Percentiles rank a stretch among this genome's conserved stretches.
These are phyloP conservation scores for Parthenolecanium corni DNA, from an alignment of 2,888 invertebrate species.

Conservation along the genomic window DNA sequence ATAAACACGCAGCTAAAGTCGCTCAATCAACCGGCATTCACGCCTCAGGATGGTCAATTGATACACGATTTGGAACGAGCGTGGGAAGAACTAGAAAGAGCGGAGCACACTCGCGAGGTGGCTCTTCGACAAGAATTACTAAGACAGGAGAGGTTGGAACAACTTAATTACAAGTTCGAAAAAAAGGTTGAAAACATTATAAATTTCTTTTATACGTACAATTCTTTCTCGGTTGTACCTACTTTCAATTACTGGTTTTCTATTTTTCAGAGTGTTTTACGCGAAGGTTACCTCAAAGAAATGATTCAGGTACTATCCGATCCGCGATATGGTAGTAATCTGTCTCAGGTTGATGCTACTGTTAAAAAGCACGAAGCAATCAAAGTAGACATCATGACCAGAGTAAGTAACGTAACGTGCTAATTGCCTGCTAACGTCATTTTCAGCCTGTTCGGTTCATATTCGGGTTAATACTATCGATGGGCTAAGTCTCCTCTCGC, in stretches of 20 bases:
- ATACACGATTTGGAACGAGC: constrained; percentile 91
- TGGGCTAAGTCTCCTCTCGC: no score
- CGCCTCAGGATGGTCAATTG: constrained; percentile 76
- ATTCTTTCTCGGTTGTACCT: background rate
- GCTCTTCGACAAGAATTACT: constrained; percentile 81
- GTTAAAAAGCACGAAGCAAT: constrained; percentile 98
- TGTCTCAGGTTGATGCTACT: constrained; percentile 90
- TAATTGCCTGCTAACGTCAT: no score
- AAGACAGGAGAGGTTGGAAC: constrained; percentile 84
- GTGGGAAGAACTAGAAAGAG: constrained; percentile 84
- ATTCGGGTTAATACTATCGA: no score
- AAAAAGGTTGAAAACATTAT: constrained; percentile 55
- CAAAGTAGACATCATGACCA: constrained; percentile 87
- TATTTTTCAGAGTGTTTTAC: constrained; percentile 57
- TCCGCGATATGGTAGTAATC: constrained; percentile 77
- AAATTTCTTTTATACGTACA: no score
- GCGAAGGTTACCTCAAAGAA: constrained; percentile 91
- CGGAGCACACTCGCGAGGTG: constrained; percentile 88
- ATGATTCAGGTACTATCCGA: constrained; percentile 93
- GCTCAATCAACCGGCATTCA: constrained; percentile 75
- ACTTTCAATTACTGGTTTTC: background rate
- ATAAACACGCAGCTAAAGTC: constrained; percentile 93
- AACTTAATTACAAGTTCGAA: constrained; percentile 89
- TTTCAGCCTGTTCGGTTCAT: no score
- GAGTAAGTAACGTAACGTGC: constrained; percentile 42